Base-by-base conservation (phyloP, 2,797 vertebrate genomes). In the Choloepus didactylus region DNA sequence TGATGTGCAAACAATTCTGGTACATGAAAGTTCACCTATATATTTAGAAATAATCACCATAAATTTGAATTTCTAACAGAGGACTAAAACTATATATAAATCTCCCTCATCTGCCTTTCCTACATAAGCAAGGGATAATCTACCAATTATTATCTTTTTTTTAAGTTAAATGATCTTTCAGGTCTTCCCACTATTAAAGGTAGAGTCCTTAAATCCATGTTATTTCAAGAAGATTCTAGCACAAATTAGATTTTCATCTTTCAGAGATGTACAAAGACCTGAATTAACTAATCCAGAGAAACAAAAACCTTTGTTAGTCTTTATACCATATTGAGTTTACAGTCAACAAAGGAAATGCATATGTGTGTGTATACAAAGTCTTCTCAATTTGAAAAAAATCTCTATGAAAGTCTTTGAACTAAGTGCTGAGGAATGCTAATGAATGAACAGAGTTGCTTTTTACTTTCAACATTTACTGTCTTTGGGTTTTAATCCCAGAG, bases 21-120 rank as follows among this genome's bases (percentile, higher is more conserved):
- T 90, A 62, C 29, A 83, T 88, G 64, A 94, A 93, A 93, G 0
- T 44, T 87, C 44, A 89, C 46, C 72, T 91, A 79, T 60, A 56
- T 88, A 81, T 76, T 97, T 93, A 69, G 72, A 93, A 91, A 89
- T 87, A 87, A 89, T 95, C 21, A 64, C 15, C 41, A 89, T 87
- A 77, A 90, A 82, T 92, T 35, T 86, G 41, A 94, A 94, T 95
- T 81, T 95, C 41, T 94, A 89, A 86, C 51, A 93, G 15, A 41
- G 31, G 92, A 91, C 9, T 92, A 93, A 95, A 93, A 77, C 19
- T 51, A 59, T 15, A n/a, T 62, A 49, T 83, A 66, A 49, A 84
- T 75, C 72, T 2, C 15, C 70, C 44, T 94, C 38, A 90, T 49
- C n/a, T 95, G 62, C 10, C 9, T 64, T 93, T 95, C 29, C n/a